Evolutionary conservation across 2,113 vertebrate species (phyloP).

Genomic region (Spea multiplicata): DNA sequence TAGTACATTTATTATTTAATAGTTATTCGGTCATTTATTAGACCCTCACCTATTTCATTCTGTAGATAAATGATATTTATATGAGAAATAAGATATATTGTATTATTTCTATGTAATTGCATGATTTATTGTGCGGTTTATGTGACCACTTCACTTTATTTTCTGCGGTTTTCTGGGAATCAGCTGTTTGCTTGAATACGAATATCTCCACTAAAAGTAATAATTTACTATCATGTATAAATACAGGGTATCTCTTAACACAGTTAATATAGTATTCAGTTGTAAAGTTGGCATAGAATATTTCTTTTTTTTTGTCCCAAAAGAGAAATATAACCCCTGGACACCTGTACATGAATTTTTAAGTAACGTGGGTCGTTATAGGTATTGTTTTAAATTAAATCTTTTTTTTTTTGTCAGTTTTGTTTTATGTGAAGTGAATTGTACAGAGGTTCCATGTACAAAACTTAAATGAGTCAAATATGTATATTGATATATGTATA

Average conservation of each 20-base stretch:
- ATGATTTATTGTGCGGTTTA: background rate
- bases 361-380: slow-evolving; percentile 33
- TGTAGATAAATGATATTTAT: background rate
- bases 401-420: slow-evolving; percentile 19
- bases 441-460: background rate
- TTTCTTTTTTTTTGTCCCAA: background rate
- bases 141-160: background rate
- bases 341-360: slow-evolving; percentile 24
- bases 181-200: background rate
- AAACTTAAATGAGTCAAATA: too few species aligned
- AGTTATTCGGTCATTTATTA: background rate
- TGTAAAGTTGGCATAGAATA: slow-evolving; percentile 25
- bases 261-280: slow-evolving; percentile 19
- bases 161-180: too few species aligned
- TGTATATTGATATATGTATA: too few species aligned
- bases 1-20: too few species aligned
- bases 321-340: slow-evolving; percentile 12
- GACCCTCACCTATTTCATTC: background rate
- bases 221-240: slow-evolving; percentile 22
- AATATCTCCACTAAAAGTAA: background rate
- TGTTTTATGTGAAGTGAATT: background rate
- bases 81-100: background rate
- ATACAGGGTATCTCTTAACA: slow-evolving; percentile 1
- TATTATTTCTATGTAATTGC: background rate
- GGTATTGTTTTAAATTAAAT: slow-evolving; percentile 27